Conservation (phyloP, 2,888 invertebrate genomes). For the Polydrusus cervinus region DNA sequence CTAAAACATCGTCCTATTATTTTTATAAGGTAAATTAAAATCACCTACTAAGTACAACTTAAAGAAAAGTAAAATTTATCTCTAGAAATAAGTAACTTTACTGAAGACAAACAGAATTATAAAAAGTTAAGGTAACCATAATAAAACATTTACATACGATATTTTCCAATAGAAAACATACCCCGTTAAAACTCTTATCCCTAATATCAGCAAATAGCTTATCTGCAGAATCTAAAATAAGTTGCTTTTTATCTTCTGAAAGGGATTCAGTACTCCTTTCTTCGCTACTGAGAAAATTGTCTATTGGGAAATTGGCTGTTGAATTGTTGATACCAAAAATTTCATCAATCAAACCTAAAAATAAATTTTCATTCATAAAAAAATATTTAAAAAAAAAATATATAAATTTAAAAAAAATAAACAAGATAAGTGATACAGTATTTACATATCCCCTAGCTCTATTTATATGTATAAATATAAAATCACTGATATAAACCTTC, state of each 20-base stretch:
- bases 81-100: too few species aligned
- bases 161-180: constrained; percentile 63
- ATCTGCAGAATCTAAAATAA: constrained; percentile 92
- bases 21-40: too few species aligned
- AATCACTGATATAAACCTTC: constrained; percentile 75
- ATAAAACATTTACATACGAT: too few species aligned
- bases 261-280: constrained; percentile 76
- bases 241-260: constrained; percentile 79
- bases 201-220: constrained; percentile 91
- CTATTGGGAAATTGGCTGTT: constrained; percentile 88
- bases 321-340: constrained; percentile 89
- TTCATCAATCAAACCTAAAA: constrained; percentile 89
- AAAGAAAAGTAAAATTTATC: too few species aligned
- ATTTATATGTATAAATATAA: neutral
- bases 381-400: too few species aligned
- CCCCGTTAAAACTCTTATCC: constrained; percentile 93
- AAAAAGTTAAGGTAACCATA: too few species aligned
- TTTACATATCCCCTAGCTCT: too few species aligned
- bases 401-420: too few species aligned
- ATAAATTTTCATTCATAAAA: neutral
- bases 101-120: too few species aligned
- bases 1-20: constrained; percentile 62
- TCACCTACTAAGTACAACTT: neutral
- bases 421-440: neutral
- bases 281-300: constrained; percentile 84